phyloP scores from a whole-genome alignment of 1,140 invertebrate genomes.

The Dysdera silvatica region DNA sequence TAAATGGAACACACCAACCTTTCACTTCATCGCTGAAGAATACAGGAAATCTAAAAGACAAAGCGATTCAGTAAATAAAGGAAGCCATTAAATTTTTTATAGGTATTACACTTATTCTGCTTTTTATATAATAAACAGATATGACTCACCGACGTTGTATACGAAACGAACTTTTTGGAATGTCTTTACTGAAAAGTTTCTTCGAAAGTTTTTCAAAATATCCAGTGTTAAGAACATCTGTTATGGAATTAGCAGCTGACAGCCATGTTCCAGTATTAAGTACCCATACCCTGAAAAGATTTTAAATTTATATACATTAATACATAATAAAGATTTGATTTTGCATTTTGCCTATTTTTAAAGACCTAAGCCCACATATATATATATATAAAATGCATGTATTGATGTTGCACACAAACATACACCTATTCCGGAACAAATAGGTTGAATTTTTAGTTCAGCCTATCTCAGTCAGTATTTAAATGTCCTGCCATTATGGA shows the following conservation, averaged over 20 bases:
- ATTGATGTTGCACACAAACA: too few species aligned
- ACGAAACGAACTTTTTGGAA: conserved; percentile 14
- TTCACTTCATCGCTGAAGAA: conserved; percentile 55
- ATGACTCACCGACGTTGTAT: not conserved
- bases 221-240: conserved; percentile 53
- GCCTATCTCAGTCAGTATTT: too few species aligned
- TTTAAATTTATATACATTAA: too few species aligned
- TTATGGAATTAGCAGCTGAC: conserved; percentile 64
- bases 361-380: too few species aligned
- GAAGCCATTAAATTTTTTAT: not conserved
- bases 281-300: too few species aligned
- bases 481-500: too few species aligned
- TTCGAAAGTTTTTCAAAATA: conserved; percentile 44
- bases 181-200: conserved; percentile 19
- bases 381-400: too few species aligned
- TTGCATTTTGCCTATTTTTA: too few species aligned
- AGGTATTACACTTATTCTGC: not conserved
- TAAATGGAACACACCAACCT: conserved; percentile 66
- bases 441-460: too few species aligned
- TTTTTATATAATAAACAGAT: conserved; percentile 1
- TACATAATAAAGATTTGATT: too few species aligned
- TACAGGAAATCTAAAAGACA: conserved; percentile 49
- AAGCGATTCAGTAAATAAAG: not conserved
- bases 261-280: conserved; percentile 78
- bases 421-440: too few species aligned